Conservation (phyloP, 2,888 invertebrate genomes). For the Mythimna impura region DNA sequence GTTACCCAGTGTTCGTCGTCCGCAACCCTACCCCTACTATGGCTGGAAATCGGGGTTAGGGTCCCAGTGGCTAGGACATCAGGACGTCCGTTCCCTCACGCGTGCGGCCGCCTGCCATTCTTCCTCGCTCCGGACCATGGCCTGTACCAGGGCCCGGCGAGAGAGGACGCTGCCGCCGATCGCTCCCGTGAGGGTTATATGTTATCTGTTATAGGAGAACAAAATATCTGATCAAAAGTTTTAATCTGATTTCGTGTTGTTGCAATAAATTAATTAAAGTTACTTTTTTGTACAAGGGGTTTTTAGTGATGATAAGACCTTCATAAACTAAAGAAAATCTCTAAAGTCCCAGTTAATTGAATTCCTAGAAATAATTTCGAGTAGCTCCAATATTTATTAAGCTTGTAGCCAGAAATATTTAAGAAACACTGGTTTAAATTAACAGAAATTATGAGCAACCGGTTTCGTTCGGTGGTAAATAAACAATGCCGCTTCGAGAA, state of each 20-base stretch:
- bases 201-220: not conserved
- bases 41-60: too few relatives aligned
- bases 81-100: too few relatives aligned
- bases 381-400: conserved; percentile 32
- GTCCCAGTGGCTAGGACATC: too few relatives aligned
- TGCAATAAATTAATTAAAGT: not conserved
- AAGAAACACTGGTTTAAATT: conserved; percentile 47
- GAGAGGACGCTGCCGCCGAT: too few relatives aligned
- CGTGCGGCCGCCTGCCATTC: too few relatives aligned
- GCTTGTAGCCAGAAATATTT: conserved; percentile 33
- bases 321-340: not conserved
- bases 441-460: conserved; percentile 41
- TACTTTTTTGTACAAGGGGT: not conserved
- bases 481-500: conserved; percentile 48
- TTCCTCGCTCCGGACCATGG: too few relatives aligned
- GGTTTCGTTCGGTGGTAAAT: conserved; percentile 40
- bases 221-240: not conserved
- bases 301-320: not conserved
- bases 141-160: too few relatives aligned
- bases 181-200: too few relatives aligned
- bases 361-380: conserved; percentile 8
- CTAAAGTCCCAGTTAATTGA: not conserved
- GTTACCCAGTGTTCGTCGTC: too few relatives aligned
- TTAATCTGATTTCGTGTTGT: not conserved
- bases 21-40: too few relatives aligned